Evolutionary conservation across 2,797 vertebrate species (phyloP), one percentile per base, ranked within the genome.

Genomic region (Rhinoraja longicauda): DNA sequence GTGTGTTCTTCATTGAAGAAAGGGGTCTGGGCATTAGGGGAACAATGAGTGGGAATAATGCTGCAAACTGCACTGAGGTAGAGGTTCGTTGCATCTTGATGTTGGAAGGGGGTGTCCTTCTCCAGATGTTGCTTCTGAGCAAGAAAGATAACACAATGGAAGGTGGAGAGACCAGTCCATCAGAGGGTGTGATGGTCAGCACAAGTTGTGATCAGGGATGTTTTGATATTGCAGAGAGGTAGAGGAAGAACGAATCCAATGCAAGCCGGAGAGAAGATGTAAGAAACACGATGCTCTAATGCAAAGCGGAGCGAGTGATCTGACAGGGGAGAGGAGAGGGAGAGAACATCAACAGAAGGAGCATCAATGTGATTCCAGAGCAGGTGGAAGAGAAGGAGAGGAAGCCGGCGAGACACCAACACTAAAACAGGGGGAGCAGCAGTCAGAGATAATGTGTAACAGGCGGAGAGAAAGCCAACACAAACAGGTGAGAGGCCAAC

Each of bases 211-310:
- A 72, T 72, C 13, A 19, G 19, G 19, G 21, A 6, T 72, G 21
- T 15, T 72, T 67, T 21, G 21, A 24, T 15, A 19, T 21, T 21
- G 17, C 36, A 73, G 45, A 29, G 15, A n/a, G 90, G 39, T 29
- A n/a, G 10, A 72, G 24, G 90, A 73, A 70, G 90, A 72, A 75
- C 29, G 39, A 17, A 75, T 70, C 90, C 90, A 92, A 92, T 53
- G 45, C 70, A 73, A 92, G 90, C 70, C 73, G 39, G 45, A 8
- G 32, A 92, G 70, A n/a, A 67, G 67, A 32, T 88, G 62, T 36
- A 67, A 88, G 88, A 4, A 86, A 64, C 84, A 36, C n/a, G 62
- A 67, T 7, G 21, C 7, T 36, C 90, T 70, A 92, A 92, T 8
- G 2, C 26, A 73, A 92, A 53, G 90, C 53, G 70, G 90, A 75